A percentile compares a stretch with the other conserved stretches of the same genome.
These are phyloP conservation scores for Drosophila pseudotakahashii DNA, from an alignment of 2,888 invertebrate species.

Conservation along the genomic window DNA sequence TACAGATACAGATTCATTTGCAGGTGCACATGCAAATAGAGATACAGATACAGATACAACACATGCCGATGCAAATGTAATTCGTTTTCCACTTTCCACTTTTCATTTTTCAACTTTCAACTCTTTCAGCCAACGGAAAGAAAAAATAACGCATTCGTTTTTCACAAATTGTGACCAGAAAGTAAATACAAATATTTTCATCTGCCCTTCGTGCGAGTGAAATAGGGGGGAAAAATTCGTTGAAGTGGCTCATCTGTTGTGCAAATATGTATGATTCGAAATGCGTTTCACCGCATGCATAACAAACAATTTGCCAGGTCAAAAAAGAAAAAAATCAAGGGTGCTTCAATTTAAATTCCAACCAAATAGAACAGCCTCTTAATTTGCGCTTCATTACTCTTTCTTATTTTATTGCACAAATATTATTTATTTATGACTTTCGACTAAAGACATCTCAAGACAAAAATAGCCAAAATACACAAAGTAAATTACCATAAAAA, in stretches of 20 bases:
- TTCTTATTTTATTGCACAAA: not conserved
- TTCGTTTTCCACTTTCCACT: slow-evolving; percentile 16
- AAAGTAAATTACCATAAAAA: too few relatives aligned
- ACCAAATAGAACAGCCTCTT: not conserved
- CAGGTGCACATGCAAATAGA: slow-evolving; percentile 5
- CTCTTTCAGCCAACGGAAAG: not conserved
- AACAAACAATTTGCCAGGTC: not conserved
- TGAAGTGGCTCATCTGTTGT: not conserved
- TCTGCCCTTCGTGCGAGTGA: slow-evolving; percentile 2
- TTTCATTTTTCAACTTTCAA: not conserved
- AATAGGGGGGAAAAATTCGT: not conserved
- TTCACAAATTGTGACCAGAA: slow-evolving; percentile 23
- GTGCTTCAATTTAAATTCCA: not conserved
- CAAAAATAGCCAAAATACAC: too few relatives aligned
- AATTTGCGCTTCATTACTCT: not conserved
- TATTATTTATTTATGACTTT: too few relatives aligned
- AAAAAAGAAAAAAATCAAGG: not conserved
- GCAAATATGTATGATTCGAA: not conserved
- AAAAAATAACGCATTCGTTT: not conserved
- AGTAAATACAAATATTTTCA: slow-evolving; percentile 17
- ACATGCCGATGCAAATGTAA: slow-evolving; percentile 18
- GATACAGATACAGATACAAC: not conserved
- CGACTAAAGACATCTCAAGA: too few relatives aligned
- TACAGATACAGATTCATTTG: slow-evolving; percentile 6
- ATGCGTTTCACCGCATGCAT: not conserved